Base-by-base conservation (phyloP, 2,113 vertebrate genomes). In the Syngnathus typhle region DNA sequence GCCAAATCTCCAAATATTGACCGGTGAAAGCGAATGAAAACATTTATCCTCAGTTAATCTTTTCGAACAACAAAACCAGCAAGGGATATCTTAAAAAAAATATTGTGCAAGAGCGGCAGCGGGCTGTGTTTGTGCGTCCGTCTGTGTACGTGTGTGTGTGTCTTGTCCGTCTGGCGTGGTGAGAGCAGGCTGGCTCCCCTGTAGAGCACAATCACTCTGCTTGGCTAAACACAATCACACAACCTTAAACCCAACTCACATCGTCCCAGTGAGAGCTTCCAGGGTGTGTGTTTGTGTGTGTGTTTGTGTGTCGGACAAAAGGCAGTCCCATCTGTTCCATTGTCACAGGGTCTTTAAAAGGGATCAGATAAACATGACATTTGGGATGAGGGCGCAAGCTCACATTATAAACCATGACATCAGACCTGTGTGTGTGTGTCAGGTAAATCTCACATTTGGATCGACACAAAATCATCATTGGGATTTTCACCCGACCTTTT, bases 301-400 rank as follows among this genome's bases (percentile, higher is more conserved):
- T 63, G 47, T 70, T 19, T 67, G 47, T n/a, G 75, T 75, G 69
- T 46, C 3, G 79, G 72, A 87, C 82, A 87, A 76, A 85, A 83
- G 83, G 72, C 73, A 65, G 84, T 56, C 81, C 86, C 83, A 87
- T 87, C 86, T 89, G 86, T 81, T 84, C 83, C 72, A 87, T 89
- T 91, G 84, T 88, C 82, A 81, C 74, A 73, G 54, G 82, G 78
- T 86, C 80, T 89, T 86, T 90, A 88, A 90, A 86, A 83, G 77
- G 67, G 84, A 88, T 89, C 88, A 88, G 89, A 89, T 89, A 89
- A 88, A 90, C 86, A 90, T 85, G 83, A 85, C 80, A 87, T 83
- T 86, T 86, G 83, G 82, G 73, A 82, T 77, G 80, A 85, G 72
- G 74, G 60, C 71, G 82, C 84, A 63, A 73, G 72, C 71, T 82